phyloP scores from a whole-genome alignment of 2,888 invertebrate species.

The Onchidella celtica region DNA sequence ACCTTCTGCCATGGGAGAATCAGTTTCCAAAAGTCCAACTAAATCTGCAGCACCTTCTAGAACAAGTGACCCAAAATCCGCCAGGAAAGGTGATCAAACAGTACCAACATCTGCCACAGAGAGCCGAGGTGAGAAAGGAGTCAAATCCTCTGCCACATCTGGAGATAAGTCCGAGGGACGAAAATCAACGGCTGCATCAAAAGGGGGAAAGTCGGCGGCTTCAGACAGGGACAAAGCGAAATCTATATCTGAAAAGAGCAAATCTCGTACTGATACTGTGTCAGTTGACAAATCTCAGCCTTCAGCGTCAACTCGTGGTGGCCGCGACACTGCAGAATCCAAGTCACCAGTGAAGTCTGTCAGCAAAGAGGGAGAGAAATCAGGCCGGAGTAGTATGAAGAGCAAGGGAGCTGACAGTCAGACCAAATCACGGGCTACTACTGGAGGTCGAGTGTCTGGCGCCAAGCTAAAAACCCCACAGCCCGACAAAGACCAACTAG shows the following conservation, averaged over 20 bases:
- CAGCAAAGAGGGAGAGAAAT: neutral
- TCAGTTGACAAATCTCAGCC: neutral
- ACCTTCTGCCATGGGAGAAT: neutral
- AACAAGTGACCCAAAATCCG: neutral
- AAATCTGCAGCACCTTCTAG: neutral
- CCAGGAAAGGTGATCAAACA: neutral
- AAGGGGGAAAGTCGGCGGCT: neutral
- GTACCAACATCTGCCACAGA: neutral
- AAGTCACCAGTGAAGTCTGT: constrained; percentile 1
- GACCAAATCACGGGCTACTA: constrained; percentile 4
- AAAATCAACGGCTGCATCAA: neutral
- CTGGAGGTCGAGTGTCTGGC: constrained; percentile 23
- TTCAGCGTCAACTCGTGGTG: neutral
- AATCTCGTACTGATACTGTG: neutral
- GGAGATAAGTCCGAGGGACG: neutral
- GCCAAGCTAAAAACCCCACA: constrained; percentile 28
- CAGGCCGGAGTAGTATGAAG: constrained; percentile 18
- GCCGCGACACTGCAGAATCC: neutral
- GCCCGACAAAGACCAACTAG: neutral
- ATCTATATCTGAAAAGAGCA: constrained; percentile 17
- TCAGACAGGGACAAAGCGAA: neutral
- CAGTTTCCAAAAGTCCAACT: neutral
- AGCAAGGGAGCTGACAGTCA: neutral
- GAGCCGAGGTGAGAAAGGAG: neutral
- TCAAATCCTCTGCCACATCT: neutral